Percentiles rank a stretch among this genome's conserved stretches.
Evolutionary conservation across 2,888 invertebrate species (phyloP).

Genomic region (Choreutis nemorana): DNA sequence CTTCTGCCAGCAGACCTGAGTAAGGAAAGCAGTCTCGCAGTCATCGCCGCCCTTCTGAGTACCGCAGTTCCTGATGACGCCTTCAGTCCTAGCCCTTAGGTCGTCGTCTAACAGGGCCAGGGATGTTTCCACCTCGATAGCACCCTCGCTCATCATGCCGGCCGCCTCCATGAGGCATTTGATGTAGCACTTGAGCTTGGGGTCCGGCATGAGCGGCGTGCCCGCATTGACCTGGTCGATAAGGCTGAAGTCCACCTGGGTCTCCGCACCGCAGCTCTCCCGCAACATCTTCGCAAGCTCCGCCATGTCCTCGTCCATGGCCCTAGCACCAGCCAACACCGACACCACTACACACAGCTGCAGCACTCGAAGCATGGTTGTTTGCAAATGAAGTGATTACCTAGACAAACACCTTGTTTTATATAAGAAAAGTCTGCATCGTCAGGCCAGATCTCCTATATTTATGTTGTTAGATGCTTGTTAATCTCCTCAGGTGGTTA

Average conservation of each 20-base stretch:
- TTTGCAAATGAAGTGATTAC: too few species aligned
- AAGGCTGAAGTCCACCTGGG: conserved; percentile 31
- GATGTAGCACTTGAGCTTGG: conserved; percentile 45
- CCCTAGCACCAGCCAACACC: conserved; percentile 9
- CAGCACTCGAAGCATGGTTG: neutral
- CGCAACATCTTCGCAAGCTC: conserved; percentile 45
- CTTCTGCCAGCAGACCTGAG: conserved; percentile 51
- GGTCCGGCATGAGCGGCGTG: conserved; percentile 31
- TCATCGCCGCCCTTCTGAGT: conserved; percentile 37
- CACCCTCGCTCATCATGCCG: conserved; percentile 45
- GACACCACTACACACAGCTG: neutral
- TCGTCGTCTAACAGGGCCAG: conserved; percentile 38
- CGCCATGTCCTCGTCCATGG: conserved; percentile 44
- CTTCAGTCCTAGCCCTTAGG: conserved; percentile 25
- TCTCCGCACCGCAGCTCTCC: conserved; percentile 39
- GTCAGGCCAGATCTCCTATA: too few species aligned
- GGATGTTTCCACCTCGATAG: conserved; percentile 43
- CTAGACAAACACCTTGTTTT: too few species aligned
- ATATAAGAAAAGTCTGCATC: too few species aligned
- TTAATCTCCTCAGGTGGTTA: too few species aligned
- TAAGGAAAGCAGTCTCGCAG: conserved; percentile 48
- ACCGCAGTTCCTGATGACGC: conserved; percentile 29
- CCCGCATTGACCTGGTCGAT: conserved; percentile 38
- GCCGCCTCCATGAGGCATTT: conserved; percentile 55
- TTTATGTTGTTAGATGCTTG: too few species aligned